A percentile compares a stretch with the other conserved stretches of the same genome.
Evolutionary conservation across 2,797 vertebrate genomes (phyloP).

Genomic region (Podarcis lilfordi): DNA sequence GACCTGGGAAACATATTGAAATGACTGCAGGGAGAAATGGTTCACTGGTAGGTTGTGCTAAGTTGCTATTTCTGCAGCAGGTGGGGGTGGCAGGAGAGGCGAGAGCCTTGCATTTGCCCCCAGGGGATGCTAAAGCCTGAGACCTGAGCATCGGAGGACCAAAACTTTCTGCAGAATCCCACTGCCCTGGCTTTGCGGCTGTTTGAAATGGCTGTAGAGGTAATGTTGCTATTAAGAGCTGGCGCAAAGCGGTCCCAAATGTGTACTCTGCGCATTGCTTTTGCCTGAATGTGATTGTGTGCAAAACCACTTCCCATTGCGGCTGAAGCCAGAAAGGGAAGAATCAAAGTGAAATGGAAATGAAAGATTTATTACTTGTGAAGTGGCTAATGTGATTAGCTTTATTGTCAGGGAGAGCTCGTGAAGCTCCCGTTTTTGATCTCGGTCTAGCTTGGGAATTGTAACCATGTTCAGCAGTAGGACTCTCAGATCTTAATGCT

Average conservation of each 20-base stretch:
- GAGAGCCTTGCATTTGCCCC: background rate
- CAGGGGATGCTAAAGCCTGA: background rate
- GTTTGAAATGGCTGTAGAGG: background rate
- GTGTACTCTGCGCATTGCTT: background rate
- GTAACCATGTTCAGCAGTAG: conserved; percentile 7
- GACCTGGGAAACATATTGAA: background rate
- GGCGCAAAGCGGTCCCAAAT: background rate
- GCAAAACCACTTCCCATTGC: background rate
- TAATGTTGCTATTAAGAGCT: background rate
- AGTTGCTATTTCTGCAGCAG: background rate
- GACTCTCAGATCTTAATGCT: conserved; percentile 40
- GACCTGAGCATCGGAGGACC: background rate
- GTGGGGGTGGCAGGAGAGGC: too few relatives aligned
- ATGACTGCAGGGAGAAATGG: background rate
- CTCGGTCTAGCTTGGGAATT: conserved; percentile 43
- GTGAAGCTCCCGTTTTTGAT: conserved; percentile 56
- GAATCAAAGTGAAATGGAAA: conserved; percentile 58
- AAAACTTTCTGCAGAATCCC: background rate
- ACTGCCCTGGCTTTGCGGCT: background rate
- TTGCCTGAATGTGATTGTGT: background rate
- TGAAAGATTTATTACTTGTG: conserved; percentile 51
- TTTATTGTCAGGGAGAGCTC: conserved; percentile 38
- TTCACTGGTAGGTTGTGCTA: background rate
- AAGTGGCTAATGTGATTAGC: conserved; percentile 54
- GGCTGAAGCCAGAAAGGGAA: conserved; percentile 44